Conservation (phyloP, 2,113 vertebrate species). For the Oryzias celebensis region DNA sequence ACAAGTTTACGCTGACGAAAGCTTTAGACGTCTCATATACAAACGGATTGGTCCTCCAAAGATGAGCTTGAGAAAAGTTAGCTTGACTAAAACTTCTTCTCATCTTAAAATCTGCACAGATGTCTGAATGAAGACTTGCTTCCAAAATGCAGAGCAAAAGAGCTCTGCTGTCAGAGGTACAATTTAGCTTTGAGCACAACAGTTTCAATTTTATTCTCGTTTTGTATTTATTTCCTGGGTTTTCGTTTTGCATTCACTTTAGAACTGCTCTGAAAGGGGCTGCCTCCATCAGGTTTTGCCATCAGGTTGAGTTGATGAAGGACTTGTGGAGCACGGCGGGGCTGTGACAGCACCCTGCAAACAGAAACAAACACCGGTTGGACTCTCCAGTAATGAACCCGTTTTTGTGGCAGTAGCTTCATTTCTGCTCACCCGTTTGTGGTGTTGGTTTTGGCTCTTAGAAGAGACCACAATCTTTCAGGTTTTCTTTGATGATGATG, state of each 20-base stretch:
- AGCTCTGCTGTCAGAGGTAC: constrained; percentile 47
- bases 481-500: constrained; percentile 99
- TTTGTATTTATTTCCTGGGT: neutral
- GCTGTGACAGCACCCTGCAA: constrained; percentile 32
- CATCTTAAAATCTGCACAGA: constrained; percentile 30
- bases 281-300: constrained; percentile 26
- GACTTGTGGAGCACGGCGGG: constrained; percentile 21
- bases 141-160: constrained; percentile 20
- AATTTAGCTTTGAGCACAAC: constrained; percentile 36
- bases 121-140: constrained; percentile 26
- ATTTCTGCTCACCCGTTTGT: constrained; percentile 30
- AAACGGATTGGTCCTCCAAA: constrained; percentile 33
- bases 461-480: constrained; percentile 97
- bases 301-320: constrained; percentile 24
- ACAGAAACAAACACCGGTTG: neutral
- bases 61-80: constrained; percentile 23
- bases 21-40: constrained; percentile 37
- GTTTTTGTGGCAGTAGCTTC: neutral
- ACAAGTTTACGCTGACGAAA: constrained; percentile 33
- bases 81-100: constrained; percentile 42
- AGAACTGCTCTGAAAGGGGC: constrained; percentile 11
- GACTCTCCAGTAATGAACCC: neutral
- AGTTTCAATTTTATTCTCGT: constrained; percentile 19
- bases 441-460: constrained; percentile 61
- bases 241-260: constrained; percentile 20